Percentiles rank a stretch among this genome's conserved stretches.
Conservation (phyloP, 2,888 invertebrate genomes). For the Eutolmus rufibarbis region DNA sequence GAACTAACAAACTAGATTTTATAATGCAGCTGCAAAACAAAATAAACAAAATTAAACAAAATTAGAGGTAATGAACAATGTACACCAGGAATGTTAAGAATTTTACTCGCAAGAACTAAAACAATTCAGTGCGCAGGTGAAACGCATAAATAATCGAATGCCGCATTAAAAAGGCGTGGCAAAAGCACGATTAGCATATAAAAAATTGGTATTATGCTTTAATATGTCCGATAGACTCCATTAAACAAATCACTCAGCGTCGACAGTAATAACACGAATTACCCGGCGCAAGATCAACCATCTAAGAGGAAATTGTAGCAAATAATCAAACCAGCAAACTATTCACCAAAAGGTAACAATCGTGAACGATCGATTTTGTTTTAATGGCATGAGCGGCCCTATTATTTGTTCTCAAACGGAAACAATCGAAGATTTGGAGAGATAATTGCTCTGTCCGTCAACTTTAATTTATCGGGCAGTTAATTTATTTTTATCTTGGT, state of each 20-base stretch:
- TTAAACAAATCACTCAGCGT: not conserved
- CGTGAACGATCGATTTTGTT: not conserved
- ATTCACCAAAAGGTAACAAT: not conserved
- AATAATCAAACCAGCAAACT: not conserved
- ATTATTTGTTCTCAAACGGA: not conserved
- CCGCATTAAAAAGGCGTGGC: not conserved
- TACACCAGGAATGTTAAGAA: not conserved
- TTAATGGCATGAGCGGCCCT: not conserved
- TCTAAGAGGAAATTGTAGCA: not conserved
- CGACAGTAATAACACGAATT: conserved; percentile 1
- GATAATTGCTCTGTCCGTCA: not conserved
- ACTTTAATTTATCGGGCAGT: not conserved
- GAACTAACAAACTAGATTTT: not conserved
- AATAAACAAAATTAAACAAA: too few species aligned
- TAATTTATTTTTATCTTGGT: not conserved
- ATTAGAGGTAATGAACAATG: not conserved
- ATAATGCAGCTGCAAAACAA: too few species aligned
- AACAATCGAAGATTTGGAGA: not conserved
- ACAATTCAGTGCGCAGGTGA: not conserved
- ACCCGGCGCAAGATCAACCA: not conserved
- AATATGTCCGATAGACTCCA: not conserved
- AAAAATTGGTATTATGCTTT: not conserved
- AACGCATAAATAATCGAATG: not conserved
- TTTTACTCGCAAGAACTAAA: not conserved
- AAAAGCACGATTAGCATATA: not conserved